A percentile compares a stretch with the other conserved stretches of the same genome.
Conservation (phyloP, 2,888 invertebrate species). For the Pandemis corylana region DNA sequence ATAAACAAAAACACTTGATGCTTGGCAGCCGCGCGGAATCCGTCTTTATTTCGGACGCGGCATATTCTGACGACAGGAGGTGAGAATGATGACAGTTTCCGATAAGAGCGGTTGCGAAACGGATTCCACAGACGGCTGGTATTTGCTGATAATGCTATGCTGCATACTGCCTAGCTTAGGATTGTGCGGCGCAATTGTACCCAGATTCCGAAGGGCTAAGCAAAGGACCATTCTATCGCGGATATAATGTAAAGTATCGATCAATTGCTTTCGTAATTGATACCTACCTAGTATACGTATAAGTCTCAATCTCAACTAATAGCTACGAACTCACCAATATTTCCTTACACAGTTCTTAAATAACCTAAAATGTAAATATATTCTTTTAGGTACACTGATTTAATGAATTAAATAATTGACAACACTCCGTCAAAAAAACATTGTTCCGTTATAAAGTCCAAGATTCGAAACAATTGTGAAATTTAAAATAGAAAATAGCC, state of each 20-base stretch:
- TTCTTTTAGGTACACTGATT: no score
- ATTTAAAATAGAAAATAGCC: conserved; percentile 2
- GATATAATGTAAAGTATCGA: no score
- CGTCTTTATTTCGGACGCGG: conserved; percentile 59
- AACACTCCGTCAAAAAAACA: background rate
- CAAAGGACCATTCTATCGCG: no score
- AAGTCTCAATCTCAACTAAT: no score
- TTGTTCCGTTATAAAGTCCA: background rate
- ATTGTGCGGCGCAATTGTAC: background rate
- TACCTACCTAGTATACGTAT: no score
- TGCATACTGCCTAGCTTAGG: background rate
- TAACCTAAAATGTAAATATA: no score
- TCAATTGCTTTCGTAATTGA: no score
- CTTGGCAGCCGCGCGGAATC: conserved; percentile 62
- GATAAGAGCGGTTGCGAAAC: background rate
- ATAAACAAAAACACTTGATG: conserved; percentile 59
- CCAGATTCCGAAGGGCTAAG: no score
- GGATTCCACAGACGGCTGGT: background rate
- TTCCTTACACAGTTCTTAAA: no score
- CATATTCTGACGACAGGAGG: conserved; percentile 45
- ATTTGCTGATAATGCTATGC: background rate
- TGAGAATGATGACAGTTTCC: conserved; percentile 45
- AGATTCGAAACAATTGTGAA: background rate
- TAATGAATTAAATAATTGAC: background rate
- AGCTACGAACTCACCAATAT: no score